A percentile compares a stretch with the other conserved stretches of the same genome.
Evolutionary conservation across 2,888 invertebrate genomes (phyloP).

Genomic region (Actias luna): DNA sequence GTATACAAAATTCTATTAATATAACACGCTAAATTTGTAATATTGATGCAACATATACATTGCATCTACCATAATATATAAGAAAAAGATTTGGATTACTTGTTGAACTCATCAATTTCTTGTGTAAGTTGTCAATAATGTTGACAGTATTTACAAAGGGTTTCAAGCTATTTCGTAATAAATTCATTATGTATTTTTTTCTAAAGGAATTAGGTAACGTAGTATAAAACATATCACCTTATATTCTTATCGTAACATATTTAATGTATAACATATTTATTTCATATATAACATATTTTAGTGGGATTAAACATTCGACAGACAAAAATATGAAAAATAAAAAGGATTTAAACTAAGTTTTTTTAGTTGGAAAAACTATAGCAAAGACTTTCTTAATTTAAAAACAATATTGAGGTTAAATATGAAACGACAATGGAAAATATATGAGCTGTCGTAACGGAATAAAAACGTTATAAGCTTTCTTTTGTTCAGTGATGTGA

Average conservation of each 20-base stretch:
- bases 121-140: neutral
- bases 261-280: neutral
- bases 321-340: neutral
- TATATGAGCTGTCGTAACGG: neutral
- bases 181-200: neutral
- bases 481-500: constrained; percentile 9
- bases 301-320: too few species aligned
- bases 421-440: neutral
- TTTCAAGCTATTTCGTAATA: neutral
- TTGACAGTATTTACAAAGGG: neutral
- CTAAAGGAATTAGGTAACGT: neutral
- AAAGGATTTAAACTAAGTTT: neutral
- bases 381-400: neutral
- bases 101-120: too few species aligned
- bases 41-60: too few species aligned
- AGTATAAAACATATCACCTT: neutral
- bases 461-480: constrained; percentile 5
- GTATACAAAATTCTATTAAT: neutral
- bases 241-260: neutral
- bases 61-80: too few species aligned
- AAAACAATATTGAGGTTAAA: neutral
- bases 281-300: neutral
- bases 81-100: too few species aligned
- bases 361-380: neutral
- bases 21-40: too few species aligned